phyloP scores from a whole-genome alignment of 2,113 vertebrate genomes.

The Podiceps cristatus region DNA sequence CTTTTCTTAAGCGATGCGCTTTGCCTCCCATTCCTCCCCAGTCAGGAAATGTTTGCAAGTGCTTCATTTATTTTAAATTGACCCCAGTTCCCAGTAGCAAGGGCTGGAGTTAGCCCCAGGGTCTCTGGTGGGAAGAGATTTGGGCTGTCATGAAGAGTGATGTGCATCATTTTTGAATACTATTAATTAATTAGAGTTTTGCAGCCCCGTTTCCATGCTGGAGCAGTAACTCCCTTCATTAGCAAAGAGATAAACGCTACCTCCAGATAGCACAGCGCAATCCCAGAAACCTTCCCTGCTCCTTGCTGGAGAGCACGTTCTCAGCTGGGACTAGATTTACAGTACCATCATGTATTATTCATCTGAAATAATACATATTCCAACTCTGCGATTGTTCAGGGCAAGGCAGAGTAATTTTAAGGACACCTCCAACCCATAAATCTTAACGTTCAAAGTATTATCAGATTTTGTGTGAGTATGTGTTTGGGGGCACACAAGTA shows the following conservation, averaged over 20 bases:
- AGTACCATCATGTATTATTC: conserved; percentile 30
- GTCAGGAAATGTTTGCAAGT: background rate
- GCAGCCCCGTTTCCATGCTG: background rate
- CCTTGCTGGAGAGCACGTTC: background rate
- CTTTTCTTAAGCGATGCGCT: background rate
- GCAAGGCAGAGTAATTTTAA: background rate
- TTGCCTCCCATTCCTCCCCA: accelerated
- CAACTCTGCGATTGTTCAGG: background rate
- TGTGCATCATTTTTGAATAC: background rate
- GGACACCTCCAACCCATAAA: background rate
- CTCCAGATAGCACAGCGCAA: background rate
- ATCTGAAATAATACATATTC: conserved; percentile 24
- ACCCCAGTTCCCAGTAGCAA: background rate
- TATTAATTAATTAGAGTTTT: conserved; percentile 16
- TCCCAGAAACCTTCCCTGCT: conserved; percentile 1
- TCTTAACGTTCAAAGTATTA: background rate
- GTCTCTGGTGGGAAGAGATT: conserved; percentile 8
- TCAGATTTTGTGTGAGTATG: accelerated
- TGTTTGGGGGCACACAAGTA: background rate
- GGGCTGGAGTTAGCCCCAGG: background rate
- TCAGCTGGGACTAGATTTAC: conserved; percentile 39
- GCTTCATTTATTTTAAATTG: background rate
- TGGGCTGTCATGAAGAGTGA: background rate
- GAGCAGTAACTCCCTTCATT: conserved; percentile 4
- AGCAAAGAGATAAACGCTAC: background rate